Evolutionary conservation across 2,113 vertebrate genomes (phyloP).

Genomic region (Melanocharis versteri): DNA sequence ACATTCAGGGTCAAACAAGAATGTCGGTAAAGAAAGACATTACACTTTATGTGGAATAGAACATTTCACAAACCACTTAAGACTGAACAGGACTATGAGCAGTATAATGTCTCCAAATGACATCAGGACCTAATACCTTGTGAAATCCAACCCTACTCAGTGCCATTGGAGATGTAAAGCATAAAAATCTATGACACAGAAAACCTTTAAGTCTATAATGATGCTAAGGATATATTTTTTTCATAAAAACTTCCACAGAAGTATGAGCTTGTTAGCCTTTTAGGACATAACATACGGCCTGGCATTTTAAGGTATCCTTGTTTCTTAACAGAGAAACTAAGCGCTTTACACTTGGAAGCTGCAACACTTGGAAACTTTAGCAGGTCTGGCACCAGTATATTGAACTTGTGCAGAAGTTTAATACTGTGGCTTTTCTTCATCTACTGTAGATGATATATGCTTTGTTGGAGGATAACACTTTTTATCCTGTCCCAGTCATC

Average conservation of each 20-base stretch:
- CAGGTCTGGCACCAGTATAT: neutral
- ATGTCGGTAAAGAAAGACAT: neutral
- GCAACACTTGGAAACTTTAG: neutral
- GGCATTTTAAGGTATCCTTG: neutral
- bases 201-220: neutral
- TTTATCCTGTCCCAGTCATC: neutral
- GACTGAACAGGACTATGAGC: neutral
- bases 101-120: neutral
- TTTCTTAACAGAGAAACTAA: neutral
- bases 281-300: neutral
- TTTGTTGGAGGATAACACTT: neutral
- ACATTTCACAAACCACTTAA: conserved; percentile 1
- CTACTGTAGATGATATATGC: neutral
- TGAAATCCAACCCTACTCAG: neutral
- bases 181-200: neutral
- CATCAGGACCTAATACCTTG: neutral
- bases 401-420: neutral
- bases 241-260: neutral
- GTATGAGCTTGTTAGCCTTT: neutral
- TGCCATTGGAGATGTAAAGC: neutral
- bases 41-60: neutral
- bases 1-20: neutral
- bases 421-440: neutral
- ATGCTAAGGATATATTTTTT: neutral
- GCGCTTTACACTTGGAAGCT: neutral